Evolutionary conservation across 2,797 vertebrate species (phyloP), one percentile per base, ranked within the genome.

Genomic region (Chiroxiphia lanceolata): DNA sequence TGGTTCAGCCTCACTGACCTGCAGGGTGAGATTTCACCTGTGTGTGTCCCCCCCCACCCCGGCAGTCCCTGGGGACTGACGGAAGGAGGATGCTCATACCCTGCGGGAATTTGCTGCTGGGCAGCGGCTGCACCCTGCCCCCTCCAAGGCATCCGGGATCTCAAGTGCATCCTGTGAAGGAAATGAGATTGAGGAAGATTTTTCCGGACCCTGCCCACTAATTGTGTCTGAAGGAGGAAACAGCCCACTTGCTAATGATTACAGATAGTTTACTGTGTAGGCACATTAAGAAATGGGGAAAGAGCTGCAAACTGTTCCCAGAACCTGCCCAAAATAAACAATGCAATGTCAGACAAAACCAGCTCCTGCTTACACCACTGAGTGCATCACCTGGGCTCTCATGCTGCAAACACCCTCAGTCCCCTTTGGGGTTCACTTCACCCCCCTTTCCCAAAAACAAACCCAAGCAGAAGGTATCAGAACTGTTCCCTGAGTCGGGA

Each of bases 161-260:
- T 93, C 63, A 36, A 90, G 77, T 4, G 51, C 85, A 95, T 93
- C 93, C 91, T 94, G 67, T 26, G 56, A 60, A 91, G 90, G 88
- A 97, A 96, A 96, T 94, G 85, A 94, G 78, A 91, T 54, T 77
- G 90, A 79, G 80, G 83, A 93, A 82, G 70, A 89, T 94, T 90
- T 81, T 95, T 96, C 94, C 83, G 10, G 94, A 63, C 93, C 56
- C 81, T 95, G 87, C 75, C 78, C 90, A 75, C 83, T 96, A 96
- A 97, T 95, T 89, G 81, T 67, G 71, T 78, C 93, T 64, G 87
- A 93, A 94, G 83, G 88, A 96, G 94, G 95, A 96, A 96, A 80
- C 81, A 91, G 90, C 83, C 83, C 51, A 36, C 95, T 94, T 60
- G 69, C 44, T 97, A 96, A 95, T 89, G 87, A 90, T 91, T 93